phyloP scores from a whole-genome alignment of 2,888 invertebrate genomes.

The Glyphotaelius pellucidus region DNA sequence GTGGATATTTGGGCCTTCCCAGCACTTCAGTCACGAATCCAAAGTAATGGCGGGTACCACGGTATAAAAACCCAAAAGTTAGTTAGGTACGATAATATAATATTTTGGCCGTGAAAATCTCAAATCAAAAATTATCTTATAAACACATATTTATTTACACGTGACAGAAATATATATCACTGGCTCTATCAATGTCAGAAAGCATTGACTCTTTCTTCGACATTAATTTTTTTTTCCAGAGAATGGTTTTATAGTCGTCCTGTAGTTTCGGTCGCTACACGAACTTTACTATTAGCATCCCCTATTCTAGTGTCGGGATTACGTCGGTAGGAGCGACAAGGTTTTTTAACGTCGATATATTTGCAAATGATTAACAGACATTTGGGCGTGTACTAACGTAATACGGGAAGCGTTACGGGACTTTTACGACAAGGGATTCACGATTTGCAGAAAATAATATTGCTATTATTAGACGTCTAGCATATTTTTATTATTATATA shows the following conservation, averaged over 20 bases:
- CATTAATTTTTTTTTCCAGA: neutral
- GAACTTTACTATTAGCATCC: neutral
- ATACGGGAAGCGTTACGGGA: neutral
- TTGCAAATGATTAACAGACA: slow-evolving; percentile 57
- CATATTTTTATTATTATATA: neutral
- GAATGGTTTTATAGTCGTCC: neutral
- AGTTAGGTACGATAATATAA: no score
- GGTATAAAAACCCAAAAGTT: no score
- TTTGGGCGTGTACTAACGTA: slow-evolving; percentile 47
- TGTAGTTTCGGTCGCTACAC: neutral
- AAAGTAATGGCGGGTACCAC: no score
- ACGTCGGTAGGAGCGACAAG: neutral
- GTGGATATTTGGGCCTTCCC: no score
- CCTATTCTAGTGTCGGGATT: neutral
- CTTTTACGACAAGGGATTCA: neutral
- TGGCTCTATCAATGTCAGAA: neutral
- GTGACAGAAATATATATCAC: neutral
- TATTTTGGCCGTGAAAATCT: no score
- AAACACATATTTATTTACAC: no score
- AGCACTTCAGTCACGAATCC: no score
- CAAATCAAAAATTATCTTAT: neutral
- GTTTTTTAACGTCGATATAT: slow-evolving; percentile 36
- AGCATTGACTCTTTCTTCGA: neutral
- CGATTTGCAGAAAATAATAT: neutral
- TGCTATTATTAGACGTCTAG: neutral